phyloP scores from a whole-genome alignment of 2,797 vertebrate genomes.

The Myotis planiceps region DNA sequence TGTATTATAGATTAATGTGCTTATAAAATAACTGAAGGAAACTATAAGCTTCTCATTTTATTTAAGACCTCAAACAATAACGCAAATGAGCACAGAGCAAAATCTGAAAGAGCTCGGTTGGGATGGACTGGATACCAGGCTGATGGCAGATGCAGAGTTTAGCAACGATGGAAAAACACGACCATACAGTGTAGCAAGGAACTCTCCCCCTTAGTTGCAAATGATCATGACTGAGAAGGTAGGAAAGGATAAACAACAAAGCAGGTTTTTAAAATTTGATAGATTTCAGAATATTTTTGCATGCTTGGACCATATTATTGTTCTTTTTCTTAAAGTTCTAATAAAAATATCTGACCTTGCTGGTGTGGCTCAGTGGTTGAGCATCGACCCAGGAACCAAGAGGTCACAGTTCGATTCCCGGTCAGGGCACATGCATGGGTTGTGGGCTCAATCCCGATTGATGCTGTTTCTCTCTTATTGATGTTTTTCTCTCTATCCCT shows the following conservation, averaged over 20 bases:
- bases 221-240: not conserved
- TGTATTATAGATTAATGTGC: not conserved
- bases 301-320: not conserved
- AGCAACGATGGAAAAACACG: not conserved
- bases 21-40: not conserved
- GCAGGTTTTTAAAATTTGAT: not conserved
- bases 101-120: rapidly evolving
- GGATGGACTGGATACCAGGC: not conserved
- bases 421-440: too few relatives aligned
- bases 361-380: too few relatives aligned
- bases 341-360: not conserved
- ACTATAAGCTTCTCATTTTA: not conserved
- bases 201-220: not conserved
- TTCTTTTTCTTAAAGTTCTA: slow-evolving; percentile 18
- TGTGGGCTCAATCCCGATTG: too few relatives aligned
- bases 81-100: not conserved
- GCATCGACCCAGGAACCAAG: too few relatives aligned
- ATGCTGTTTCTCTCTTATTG: too few relatives aligned
- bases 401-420: too few relatives aligned
- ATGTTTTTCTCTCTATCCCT: too few relatives aligned
- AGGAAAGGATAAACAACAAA: not conserved
- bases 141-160: not conserved
- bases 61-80: not conserved
- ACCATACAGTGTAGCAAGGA: not conserved
- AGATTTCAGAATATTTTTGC: not conserved